Evolutionary conservation across 2,113 vertebrate genomes (phyloP), one percentile per base, ranked within the genome.

Genomic region (Sciurus niger): DNA sequence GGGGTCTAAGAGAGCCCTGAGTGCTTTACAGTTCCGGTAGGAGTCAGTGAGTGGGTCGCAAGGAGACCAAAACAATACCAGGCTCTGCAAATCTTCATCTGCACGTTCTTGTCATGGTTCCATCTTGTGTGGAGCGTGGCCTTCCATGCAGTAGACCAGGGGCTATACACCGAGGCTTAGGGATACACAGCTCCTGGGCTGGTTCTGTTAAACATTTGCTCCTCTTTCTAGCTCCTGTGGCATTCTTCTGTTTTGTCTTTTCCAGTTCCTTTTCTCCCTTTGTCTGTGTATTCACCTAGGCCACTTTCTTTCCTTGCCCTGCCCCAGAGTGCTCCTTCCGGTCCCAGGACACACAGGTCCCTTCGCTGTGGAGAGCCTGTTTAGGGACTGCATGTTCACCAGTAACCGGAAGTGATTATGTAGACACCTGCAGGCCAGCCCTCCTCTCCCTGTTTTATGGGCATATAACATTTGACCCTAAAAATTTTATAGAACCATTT

Each of bases 381-480:
- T 95, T 92, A 1, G 63, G 14, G 86, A 97, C 11, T 37, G 8
- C 96, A 96, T 96, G 73, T 97, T 94, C 97, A 20, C 84, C 92
- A 97, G 96, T 95, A 90, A 93, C 97, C 98, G 97, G 97, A 98
- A 98, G 97, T 97, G 96, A 98, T 98, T 97, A 97, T 58, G 24
- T 11, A 92, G 95, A 96, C 97, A 98, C 98, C 98, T 98, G 98
- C 95, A 88, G 58, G 85, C 77, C 92, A 96, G 96, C 95, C 78
- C 55, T 96, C 95, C 96, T 79, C 95, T 98, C 96, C 87, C 68
- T 86, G 79, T 98, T 98, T 98, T 97, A 97, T 94, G 94, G 96
- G 93, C 94, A 87, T 20, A 6, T 96, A 98, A 98, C 92, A 89
- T 94, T 97, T 83, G 96, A 79, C 79, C 76, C 96, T 97, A 94